Conservation (phyloP, 1,140 invertebrate species). For the Eumaeus atala region DNA sequence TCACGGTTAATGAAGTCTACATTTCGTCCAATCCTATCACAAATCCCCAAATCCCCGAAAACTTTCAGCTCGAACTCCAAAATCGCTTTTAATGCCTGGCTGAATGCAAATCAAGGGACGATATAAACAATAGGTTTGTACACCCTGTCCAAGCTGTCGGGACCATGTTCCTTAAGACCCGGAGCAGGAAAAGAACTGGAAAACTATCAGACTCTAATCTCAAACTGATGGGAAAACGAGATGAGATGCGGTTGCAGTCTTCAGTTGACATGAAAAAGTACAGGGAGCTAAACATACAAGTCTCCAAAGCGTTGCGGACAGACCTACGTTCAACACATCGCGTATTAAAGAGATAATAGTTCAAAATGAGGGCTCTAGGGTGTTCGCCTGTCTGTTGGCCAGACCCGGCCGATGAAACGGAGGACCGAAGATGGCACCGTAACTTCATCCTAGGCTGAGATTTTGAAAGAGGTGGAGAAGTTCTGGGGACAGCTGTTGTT, state of each 20-base stretch:
- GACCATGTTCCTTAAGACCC: conserved; percentile 11
- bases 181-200: neutral
- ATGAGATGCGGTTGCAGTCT: conserved; percentile 6
- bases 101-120: neutral
- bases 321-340: conserved; percentile 3
- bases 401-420: too few relatives aligned
- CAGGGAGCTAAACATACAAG: conserved; percentile 19
- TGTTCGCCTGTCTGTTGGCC: too few relatives aligned
- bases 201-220: too few relatives aligned
- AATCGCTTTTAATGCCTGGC: conserved; percentile 3
- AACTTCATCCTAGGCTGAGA: too few relatives aligned
- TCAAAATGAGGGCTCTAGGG: too few relatives aligned
- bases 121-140: conserved; percentile 16
- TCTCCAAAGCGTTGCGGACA: conserved; percentile 13
- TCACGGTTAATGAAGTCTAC: conserved; percentile 21
- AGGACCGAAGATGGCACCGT: too few relatives aligned
- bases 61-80: conserved; percentile 1
- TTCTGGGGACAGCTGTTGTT: too few relatives aligned
- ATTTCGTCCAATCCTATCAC: conserved; percentile 13
- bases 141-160: conserved; percentile 14
- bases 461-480: too few relatives aligned
- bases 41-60: conserved; percentile 17
- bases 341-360: too few relatives aligned
- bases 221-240: too few relatives aligned
- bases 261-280: neutral